phyloP scores from a whole-genome alignment of 2,888 invertebrate species.

The Arge pagana region DNA sequence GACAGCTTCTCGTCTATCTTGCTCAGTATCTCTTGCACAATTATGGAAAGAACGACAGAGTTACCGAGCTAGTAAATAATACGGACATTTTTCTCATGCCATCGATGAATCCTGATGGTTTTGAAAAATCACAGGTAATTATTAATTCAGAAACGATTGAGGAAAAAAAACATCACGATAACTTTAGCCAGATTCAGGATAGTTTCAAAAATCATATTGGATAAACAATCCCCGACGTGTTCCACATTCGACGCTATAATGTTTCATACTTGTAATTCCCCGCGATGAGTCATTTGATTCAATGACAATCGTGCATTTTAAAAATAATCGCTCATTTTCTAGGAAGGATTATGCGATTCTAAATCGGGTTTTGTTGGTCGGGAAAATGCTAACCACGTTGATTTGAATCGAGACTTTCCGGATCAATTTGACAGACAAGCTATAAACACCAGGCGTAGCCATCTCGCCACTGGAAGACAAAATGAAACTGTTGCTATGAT shows the following conservation, averaged over 20 bases:
- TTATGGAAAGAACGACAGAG: conserved; percentile 70
- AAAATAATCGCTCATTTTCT: conserved; percentile 42
- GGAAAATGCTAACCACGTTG: conserved; percentile 78
- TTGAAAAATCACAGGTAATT: conserved; percentile 77
- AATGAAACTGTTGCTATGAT: conserved; percentile 89
- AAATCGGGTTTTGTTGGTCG: conserved; percentile 71
- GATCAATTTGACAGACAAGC: conserved; percentile 74
- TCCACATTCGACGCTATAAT: neutral
- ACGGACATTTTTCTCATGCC: conserved; percentile 97
- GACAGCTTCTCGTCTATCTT: conserved; percentile 81
- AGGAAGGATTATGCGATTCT: conserved; percentile 83
- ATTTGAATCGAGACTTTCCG: conserved; percentile 92
- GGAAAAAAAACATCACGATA: neutral
- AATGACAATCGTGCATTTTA: too few species aligned
- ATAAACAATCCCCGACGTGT: neutral
- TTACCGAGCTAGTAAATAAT: conserved; percentile 78
- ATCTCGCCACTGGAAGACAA: conserved; percentile 68
- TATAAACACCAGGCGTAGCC: conserved; percentile 57
- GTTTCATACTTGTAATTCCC: neutral
- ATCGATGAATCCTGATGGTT: conserved; percentile 97
- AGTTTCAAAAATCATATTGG: too few species aligned
- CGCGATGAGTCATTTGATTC: too few species aligned
- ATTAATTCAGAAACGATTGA: neutral
- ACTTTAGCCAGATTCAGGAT: too few species aligned
- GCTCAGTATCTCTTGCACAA: conserved; percentile 82